phyloP scores from a whole-genome alignment of 2,888 invertebrate species.

The Heliconius ethilla region DNA sequence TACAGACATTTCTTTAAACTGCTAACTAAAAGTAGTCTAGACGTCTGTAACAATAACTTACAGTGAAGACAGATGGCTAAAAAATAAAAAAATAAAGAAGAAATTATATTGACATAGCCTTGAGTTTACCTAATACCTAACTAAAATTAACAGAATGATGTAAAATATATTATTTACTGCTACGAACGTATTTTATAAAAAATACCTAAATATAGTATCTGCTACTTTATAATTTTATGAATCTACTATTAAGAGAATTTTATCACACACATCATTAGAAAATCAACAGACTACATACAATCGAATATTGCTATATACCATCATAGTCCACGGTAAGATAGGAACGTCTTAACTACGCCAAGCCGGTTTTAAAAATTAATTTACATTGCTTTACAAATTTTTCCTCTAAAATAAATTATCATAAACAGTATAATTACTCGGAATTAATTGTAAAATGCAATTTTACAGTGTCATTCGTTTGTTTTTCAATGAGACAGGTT shows the following conservation, averaged over 20 bases:
- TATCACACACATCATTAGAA: too few relatives aligned
- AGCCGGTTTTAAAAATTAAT: background rate
- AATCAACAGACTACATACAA: too few relatives aligned
- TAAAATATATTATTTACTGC: too few relatives aligned
- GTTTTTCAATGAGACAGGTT: conserved; percentile 4
- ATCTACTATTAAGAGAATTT: too few relatives aligned
- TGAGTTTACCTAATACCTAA: too few relatives aligned
- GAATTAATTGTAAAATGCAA: conserved; percentile 14
- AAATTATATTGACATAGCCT: too few relatives aligned
- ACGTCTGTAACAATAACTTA: background rate
- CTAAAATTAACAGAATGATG: too few relatives aligned
- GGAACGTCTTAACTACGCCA: background rate
- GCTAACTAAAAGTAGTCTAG: background rate
- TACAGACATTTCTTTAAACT: background rate
- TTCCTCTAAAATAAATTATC: background rate
- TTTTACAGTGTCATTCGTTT: background rate
- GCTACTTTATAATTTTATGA: too few relatives aligned
- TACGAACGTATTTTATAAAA: too few relatives aligned
- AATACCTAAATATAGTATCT: too few relatives aligned
- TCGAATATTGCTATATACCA: too few relatives aligned
- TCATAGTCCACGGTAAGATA: too few relatives aligned
- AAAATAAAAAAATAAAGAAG: background rate
- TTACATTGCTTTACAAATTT: background rate
- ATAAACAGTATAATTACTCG: background rate
- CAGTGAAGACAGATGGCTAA: background rate